Percentiles rank a stretch among this genome's conserved stretches.
Conservation (phyloP, 2,888 invertebrate species). For the Omphaloscelis lunosa region DNA sequence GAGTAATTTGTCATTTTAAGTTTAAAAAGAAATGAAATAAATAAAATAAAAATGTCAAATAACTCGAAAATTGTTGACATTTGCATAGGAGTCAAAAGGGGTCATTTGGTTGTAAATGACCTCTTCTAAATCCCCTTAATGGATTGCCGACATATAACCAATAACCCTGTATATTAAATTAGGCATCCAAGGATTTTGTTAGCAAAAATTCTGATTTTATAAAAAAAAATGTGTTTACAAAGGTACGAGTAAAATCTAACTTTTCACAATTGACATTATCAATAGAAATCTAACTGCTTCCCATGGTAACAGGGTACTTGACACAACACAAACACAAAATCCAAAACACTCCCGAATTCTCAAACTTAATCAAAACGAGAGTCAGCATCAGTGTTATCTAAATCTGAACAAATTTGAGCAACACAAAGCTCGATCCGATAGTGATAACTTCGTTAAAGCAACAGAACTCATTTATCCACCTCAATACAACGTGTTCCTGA, state of each 20-base stretch:
- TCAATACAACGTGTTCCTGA: conserved; percentile 83
- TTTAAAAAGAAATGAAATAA: too few species aligned
- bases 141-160: too few species aligned
- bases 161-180: too few species aligned
- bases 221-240: too few species aligned
- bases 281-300: neutral
- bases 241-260: neutral
- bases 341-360: conserved; percentile 21
- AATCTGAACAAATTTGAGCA: conserved; percentile 68
- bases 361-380: conserved; percentile 66
- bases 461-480: conserved; percentile 86
- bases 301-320: neutral
- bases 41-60: too few species aligned
- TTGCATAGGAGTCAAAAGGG: too few species aligned
- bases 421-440: conserved; percentile 72
- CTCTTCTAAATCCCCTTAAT: too few species aligned
- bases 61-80: too few species aligned
- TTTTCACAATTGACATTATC: neutral
- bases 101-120: too few species aligned
- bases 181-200: neutral
- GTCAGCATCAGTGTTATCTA: conserved; percentile 56
- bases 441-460: conserved; percentile 75
- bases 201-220: neutral
- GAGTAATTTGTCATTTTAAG: too few species aligned
- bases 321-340: conserved; percentile 20